Evolutionary conservation across 2,113 vertebrate species (phyloP).

Genomic region (Leptobrachium leishanense): DNA sequence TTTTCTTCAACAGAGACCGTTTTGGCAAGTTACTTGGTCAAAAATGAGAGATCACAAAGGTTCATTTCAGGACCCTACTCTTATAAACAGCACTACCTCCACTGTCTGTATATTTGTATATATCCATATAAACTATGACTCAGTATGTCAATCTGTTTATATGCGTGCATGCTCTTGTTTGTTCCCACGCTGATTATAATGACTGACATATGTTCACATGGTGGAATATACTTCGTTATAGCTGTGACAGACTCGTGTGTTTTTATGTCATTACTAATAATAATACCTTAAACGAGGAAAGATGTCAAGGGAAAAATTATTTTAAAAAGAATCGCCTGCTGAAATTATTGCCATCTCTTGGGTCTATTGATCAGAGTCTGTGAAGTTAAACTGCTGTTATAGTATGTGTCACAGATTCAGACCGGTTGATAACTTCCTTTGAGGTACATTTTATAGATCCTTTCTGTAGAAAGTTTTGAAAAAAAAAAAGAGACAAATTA

Average conservation of each 20-base stretch:
- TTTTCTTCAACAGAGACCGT: too few species aligned
- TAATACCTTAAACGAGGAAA: constrained; percentile 62
- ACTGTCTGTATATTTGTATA: too few species aligned
- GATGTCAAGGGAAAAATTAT: constrained; percentile 67
- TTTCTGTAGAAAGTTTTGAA: too few species aligned
- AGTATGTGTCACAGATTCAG: constrained; percentile 62
- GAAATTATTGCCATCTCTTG: constrained; percentile 64
- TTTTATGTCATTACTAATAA: constrained; percentile 69
- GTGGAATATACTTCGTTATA: background rate
- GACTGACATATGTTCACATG: background rate
- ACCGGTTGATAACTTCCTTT: constrained; percentile 60
- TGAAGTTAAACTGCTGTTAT: constrained; percentile 67
- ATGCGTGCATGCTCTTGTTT: background rate
- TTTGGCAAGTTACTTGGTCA: too few species aligned
- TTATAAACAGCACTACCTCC: too few species aligned
- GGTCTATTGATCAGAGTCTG: constrained; percentile 73
- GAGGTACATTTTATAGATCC: too few species aligned
- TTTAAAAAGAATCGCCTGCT: constrained; percentile 56
- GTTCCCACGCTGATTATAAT: background rate
- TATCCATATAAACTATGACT: too few species aligned
- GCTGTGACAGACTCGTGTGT: constrained; percentile 67
- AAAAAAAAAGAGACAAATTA: too few species aligned
- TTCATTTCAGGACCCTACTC: too few species aligned
- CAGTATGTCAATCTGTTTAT: too few species aligned
- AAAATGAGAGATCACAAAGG: too few species aligned